Base-by-base conservation (phyloP, 2,797 vertebrate genomes). In the Poecile montanus region DNA sequence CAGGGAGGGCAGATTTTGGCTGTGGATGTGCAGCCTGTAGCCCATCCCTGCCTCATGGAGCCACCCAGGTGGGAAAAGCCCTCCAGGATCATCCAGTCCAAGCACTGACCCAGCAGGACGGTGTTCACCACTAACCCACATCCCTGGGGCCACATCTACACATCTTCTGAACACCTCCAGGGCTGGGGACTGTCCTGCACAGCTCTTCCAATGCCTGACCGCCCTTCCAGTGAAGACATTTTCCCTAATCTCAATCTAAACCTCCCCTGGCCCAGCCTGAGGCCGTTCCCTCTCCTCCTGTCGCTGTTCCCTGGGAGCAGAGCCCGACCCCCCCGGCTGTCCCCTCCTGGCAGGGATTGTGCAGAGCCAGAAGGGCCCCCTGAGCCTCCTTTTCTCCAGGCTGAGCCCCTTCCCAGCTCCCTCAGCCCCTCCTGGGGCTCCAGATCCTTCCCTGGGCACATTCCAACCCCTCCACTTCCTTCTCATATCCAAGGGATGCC, bases 391-490 rank as follows among this genome's bases (percentile, higher is more conserved):
- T 27, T 67, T 0, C 68, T 67, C 40, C 54, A 68, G 68, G 12
- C 48, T 74, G 34, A 75, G 54, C 40, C 48, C 56, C 26, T 74
- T 58, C 8, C 5, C 61, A 67, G 61, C 61, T 67, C 68, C 30
- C 29, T 54, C 76, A 61, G 47, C 61, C 1, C 0, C 53, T 60
- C 25, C 61, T 53, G 68, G 2, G 0, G 68, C 70, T 61, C 26
- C 13, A 8, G 0, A 2, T 13, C 48, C 22, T 16, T 6, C 40
- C 5, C 62, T 74, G 26, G 30, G 8, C 25, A 47, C 0, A 0
- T 7, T 54, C 36, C 48, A 54, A 0, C 25, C 21, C 10, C 47
- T 32, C 40, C 5, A 13, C 26, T 4, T 32, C 30, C 13, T 32
- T 23, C 48, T 19, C 32, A 40, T 3, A 53, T 8, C 34, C 38